Evolutionary conservation across 2,797 vertebrate genomes (phyloP), one percentile per base, ranked within the genome.

Genomic region (Sylvia borin): DNA sequence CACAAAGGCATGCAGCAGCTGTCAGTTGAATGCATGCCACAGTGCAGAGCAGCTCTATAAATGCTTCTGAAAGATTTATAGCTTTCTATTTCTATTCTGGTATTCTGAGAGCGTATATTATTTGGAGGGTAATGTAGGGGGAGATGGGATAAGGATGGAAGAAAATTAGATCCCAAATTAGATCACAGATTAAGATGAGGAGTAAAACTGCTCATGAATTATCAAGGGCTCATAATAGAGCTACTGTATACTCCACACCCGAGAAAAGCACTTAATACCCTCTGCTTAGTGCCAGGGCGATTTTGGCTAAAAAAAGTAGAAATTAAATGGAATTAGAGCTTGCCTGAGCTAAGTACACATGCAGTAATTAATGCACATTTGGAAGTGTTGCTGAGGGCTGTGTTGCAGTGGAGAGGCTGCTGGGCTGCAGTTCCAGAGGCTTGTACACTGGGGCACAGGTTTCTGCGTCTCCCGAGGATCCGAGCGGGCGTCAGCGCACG

Each of bases 11-110:
- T 60, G 71, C 16, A 74, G 95, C 94, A 96, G 93, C 80, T 96
- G 86, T 80, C 91, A 94, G 85, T 17, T 88, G 88, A 97, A 93
- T 87, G 84, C 70, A 96, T 95, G 90, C 89, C 88, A 89, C 88
- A 83, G 91, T 94, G 78, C 92, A 96, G 96, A 97, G 90, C 45
- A 88, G 86, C 80, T 92, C 93, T 94, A 78, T 77, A 92, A 97
- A 96, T 43, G 89, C 36, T 93, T 92, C 91, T 90, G 87, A 96
- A 96, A 96, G 90, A 94, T 97, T 97, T 87, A 96, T 97, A 60
- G 92, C 88, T 67, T 96, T 95, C 90, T 95, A 29, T 77, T 94
- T 97, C 87, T 85, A 78, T 92, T 95, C 96, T 96, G 82, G 92
- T 96, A 81, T 97, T 97, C 84, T 86, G 51, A 78, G 61, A 76